Evolutionary conservation across 2,797 vertebrate genomes (phyloP).

Genomic region (Diceros bicornis): DNA sequence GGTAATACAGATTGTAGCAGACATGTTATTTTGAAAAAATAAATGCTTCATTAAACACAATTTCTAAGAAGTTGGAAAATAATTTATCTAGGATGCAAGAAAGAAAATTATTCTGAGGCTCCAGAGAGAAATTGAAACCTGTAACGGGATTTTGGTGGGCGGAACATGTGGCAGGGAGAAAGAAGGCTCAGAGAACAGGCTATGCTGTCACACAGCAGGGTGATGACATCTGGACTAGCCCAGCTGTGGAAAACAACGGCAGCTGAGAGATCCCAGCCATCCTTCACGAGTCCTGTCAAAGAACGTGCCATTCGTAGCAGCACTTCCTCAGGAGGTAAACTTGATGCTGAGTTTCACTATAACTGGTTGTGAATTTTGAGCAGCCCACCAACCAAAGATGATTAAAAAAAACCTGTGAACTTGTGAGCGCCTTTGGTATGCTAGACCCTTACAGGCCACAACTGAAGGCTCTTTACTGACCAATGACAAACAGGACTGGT

Average conservation of each 20-base stretch:
- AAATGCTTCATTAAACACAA: background rate
- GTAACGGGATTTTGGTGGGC: background rate
- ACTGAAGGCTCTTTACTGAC: background rate
- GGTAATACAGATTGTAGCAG: background rate
- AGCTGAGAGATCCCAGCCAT: background rate
- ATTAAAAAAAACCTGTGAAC: background rate
- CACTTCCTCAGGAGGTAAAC: background rate
- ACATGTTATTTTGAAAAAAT: background rate
- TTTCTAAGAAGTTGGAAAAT: background rate
- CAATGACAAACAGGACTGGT: background rate
- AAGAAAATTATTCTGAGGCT: background rate
- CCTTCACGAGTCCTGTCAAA: background rate
- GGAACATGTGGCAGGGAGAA: background rate
- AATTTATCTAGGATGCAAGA: background rate
- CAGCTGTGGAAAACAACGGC: background rate
- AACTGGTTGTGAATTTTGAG: background rate
- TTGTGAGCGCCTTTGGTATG: background rate
- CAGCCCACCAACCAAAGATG: background rate
- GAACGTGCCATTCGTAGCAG: background rate
- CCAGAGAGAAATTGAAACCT: constrained; percentile 34
- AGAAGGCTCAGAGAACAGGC: background rate
- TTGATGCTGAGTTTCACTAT: background rate
- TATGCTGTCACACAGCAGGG: accelerated
- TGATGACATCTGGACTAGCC: background rate
- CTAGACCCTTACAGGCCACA: background rate